Evolutionary conservation across 2,113 vertebrate species (phyloP), one percentile per base, ranked within the genome.

Genomic region (Glareola pratincola): DNA sequence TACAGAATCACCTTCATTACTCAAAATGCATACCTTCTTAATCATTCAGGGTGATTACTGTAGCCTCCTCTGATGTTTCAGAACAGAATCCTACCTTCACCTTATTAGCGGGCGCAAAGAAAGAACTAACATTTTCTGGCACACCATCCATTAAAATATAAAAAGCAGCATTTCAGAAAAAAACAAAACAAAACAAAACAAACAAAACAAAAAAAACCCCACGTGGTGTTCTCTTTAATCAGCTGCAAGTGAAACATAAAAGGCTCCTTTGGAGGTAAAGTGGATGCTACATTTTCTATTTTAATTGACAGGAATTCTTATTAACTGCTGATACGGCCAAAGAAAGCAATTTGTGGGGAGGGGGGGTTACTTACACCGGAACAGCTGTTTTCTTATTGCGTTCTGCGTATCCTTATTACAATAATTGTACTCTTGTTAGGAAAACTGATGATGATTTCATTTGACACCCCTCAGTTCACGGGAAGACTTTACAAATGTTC

Each of bases 401-500:
- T 60, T 68, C 71, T 5, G 21, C 57, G 4, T 15, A 34, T 39
- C 75, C 73, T 67, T 6, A 37, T 41, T 75, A 32, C 73, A 4
- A 6, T 73, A 73, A 94, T 73, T 83, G 88, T 45, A 43, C 77
- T 87, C 92, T 83, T 22, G 72, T 95, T 96, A 76, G 85, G 78
- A 64, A 88, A 98, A 96, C 9, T 88, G 95, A 97, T 8, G 92
- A 84, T 96, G 86, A 97, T 96, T 94, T 87, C 90, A 57, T 30
- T 41, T 30, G 93, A 94, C 90, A 57, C 83, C 71, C 89, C 92
- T 92, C 92, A 74, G 92, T 92, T 94, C 95, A 59, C 3, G 63
- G 95, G 69, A 77, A 97, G 88, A 80, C 88, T 96, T 88, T 72
- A 87, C 93, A 90, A 97, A 94, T 67, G 88, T 79, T 98, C 96